Percentiles rank a stretch among this genome's conserved stretches.
phyloP scores from a whole-genome alignment of 2,797 vertebrate genomes.

The Linurgus olivaceus region DNA sequence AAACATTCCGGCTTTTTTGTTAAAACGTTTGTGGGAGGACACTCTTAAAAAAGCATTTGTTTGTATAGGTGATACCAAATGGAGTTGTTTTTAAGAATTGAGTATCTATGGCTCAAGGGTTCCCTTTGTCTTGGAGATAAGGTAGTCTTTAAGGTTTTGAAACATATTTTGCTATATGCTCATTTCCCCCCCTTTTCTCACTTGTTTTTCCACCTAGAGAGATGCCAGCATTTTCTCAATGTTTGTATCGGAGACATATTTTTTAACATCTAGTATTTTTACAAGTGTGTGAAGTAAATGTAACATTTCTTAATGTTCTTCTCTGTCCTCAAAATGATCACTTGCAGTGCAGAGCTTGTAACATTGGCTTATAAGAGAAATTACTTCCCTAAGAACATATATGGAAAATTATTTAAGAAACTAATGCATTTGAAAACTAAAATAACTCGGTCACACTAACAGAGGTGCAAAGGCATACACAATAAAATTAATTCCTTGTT shows the following conservation, averaged over 20 bases:
- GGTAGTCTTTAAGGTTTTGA: neutral
- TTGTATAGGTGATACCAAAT: neutral
- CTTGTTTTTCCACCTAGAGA: neutral
- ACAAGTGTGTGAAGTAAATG: neutral
- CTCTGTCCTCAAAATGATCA: neutral
- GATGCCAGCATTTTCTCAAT: neutral
- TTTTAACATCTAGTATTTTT: neutral
- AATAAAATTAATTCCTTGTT: neutral
- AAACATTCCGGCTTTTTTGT: neutral
- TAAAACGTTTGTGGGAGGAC: neutral
- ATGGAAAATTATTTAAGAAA: neutral
- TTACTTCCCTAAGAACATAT: neutral
- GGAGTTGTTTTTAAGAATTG: neutral
- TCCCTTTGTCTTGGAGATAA: neutral
- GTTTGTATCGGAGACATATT: neutral
- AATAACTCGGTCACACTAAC: neutral
- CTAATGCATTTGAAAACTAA: neutral
- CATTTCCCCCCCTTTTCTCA: neutral
- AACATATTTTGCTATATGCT: neutral
- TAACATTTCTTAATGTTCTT: neutral
- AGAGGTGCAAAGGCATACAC: neutral
- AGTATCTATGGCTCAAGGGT: neutral
- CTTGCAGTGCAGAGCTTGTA: neutral
- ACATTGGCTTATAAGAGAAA: neutral
- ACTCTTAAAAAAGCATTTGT: neutral